Evolutionary conservation across 2,888 invertebrate species (phyloP), one percentile per base, ranked within the genome.

Genomic region (Pollenia griseotomentosa): DNA sequence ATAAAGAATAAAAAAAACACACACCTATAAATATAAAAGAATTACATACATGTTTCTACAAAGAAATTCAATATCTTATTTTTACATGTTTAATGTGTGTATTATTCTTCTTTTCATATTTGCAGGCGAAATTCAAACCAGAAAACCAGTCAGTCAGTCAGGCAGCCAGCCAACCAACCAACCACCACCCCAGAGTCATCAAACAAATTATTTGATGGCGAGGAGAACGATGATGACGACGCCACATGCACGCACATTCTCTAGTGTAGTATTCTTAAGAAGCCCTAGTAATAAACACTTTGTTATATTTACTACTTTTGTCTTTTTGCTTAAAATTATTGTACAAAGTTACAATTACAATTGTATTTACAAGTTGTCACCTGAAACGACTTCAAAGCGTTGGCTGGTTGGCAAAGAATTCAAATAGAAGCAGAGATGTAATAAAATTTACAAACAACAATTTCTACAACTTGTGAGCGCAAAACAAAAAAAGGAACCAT

Each of bases 331-430:
- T 46, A 74, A 81, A 84, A 74, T 79, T 78, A 33, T 33, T 33
- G 33, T 33, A 84, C 87, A 87, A 81, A 78, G 87, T 87, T 84
- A 87, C 77, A 82, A 84, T 82, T 84, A 81, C 87, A 87, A 87
- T 84, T 87, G 81, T 53, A 86, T 83, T 79, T 86, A 78, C 79
- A 84, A 80, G 46, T 80, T 85, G 84, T 74, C 84, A 85, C 68
- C 61, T 63, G 84, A 80, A 63, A 85, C 84, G 59, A 85, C 84
- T 48, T 85, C 14, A 85, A 85, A 85, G 84, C 80, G 59, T 40
- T 85, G 63, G 48, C 57, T 51, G 73, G 44, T 53, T 80, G 53
- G 19, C 57, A 68, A 79, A 79, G 59, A 66, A 63, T 65, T 71
- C 53, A 81, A 75, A 75, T 19, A 46, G 66, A 42, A 71, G 33